Conservation (phyloP, 2,797 vertebrate species). For the Taenioides sp. region DNA sequence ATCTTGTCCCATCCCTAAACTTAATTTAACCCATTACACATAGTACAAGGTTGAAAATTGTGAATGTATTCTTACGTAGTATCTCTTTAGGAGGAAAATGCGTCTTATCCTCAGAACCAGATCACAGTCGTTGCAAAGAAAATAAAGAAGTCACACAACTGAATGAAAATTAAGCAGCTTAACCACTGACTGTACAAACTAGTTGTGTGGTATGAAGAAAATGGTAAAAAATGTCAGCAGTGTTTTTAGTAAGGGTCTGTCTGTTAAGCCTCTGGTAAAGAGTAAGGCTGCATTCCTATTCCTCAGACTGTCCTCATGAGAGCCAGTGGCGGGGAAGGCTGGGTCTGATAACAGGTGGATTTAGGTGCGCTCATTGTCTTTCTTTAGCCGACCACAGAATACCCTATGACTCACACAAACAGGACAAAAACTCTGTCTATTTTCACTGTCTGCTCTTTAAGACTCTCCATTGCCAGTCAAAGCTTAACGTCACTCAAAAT, state of each 20-base stretch:
- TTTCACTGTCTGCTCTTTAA: slow-evolving; percentile 37
- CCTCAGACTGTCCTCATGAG: slow-evolving; percentile 45
- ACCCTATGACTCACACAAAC: slow-evolving; percentile 49
- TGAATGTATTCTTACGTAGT: neutral
- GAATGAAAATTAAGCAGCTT: slow-evolving; percentile 22
- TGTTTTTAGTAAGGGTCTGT: slow-evolving; percentile 54
- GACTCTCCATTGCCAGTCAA: slow-evolving; percentile 39
- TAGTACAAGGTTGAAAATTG: neutral
- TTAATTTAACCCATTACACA: too few relatives aligned
- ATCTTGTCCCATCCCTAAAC: too few relatives aligned
- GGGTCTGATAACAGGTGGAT: slow-evolving; percentile 76
- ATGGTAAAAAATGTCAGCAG: slow-evolving; percentile 35
- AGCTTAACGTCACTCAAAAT: slow-evolving; percentile 50
- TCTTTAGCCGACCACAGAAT: slow-evolving; percentile 21
- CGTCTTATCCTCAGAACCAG: neutral
- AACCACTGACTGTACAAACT: slow-evolving; percentile 42
- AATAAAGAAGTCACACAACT: neutral
- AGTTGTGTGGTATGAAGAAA: slow-evolving; percentile 43
- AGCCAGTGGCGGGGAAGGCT: slow-evolving; percentile 55
- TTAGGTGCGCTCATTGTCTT: slow-evolving; percentile 64
- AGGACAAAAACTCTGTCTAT: slow-evolving; percentile 35
- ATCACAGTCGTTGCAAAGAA: neutral
- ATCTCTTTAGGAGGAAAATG: neutral
- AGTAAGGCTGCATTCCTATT: slow-evolving; percentile 73
- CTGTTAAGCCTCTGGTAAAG: slow-evolving; percentile 54